Percentiles rank a stretch among this genome's conserved stretches.
Conservation (phyloP, 2,797 vertebrate genomes). For the Enoplosus armatus region DNA sequence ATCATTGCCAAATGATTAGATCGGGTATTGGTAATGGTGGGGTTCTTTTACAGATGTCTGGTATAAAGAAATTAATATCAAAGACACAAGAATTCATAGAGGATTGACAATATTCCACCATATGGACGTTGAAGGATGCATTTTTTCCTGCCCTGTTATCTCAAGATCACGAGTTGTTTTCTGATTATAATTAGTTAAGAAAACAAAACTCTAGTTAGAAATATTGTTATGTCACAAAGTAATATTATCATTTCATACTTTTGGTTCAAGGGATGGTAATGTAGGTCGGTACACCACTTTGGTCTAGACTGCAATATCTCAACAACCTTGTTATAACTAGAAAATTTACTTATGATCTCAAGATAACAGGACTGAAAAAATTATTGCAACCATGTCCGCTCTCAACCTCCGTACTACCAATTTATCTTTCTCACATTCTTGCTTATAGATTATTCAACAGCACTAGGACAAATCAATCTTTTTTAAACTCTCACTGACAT, state of each 20-base stretch:
- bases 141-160: neutral
- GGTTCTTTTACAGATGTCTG: conserved; percentile 7
- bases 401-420: neutral
- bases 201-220: neutral
- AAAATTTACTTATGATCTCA: neutral
- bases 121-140: neutral
- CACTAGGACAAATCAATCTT: neutral
- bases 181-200: neutral
- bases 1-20: conserved; percentile 12
- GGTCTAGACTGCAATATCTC: too few relatives aligned
- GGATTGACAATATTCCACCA: neutral
- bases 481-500: neutral
- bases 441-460: neutral
- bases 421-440: conserved; percentile 1
- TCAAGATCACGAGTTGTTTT: neutral
- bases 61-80: neutral
- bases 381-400: neutral
- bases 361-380: neutral
- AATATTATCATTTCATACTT: neutral
- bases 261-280: neutral
- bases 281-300: too few relatives aligned
- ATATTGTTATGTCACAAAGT: neutral
- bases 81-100: neutral
- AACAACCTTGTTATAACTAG: neutral
- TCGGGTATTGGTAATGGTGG: conserved; percentile 7